phyloP scores from a whole-genome alignment of 2,113 vertebrate species.

The Mustela nigripes region DNA sequence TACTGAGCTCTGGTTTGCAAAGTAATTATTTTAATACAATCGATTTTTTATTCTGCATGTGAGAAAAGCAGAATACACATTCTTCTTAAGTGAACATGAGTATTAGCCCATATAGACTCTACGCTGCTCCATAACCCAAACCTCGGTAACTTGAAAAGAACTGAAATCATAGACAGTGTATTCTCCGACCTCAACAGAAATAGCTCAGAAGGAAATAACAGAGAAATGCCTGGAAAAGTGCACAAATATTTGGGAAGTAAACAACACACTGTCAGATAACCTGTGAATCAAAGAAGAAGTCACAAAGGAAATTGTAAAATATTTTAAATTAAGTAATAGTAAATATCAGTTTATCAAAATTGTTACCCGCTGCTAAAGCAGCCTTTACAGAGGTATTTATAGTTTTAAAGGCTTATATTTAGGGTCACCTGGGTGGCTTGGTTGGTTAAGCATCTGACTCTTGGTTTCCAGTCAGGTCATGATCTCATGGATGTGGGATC shows the following conservation, averaged over 20 bases:
- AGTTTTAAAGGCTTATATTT: neutral
- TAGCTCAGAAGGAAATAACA: neutral
- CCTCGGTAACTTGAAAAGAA: neutral
- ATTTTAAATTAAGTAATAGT: neutral
- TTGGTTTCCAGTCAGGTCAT: neutral
- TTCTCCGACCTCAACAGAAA: neutral
- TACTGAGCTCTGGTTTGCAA: neutral
- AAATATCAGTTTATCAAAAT: neutral
- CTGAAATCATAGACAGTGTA: neutral
- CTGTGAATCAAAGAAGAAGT: neutral
- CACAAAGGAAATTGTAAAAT: neutral
- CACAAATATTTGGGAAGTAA: slow-evolving; percentile 38
- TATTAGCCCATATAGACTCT: neutral
- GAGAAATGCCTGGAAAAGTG: neutral
- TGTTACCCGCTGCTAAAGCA: neutral
- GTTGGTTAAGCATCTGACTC: neutral
- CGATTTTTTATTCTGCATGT: neutral
- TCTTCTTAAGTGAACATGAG: neutral
- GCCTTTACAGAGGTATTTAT: neutral
- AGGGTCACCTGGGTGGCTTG: neutral
- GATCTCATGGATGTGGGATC: neutral
- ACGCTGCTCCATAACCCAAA: neutral
- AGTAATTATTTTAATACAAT: neutral
- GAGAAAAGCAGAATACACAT: neutral
- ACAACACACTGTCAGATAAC: neutral